Evolutionary conservation across 2,888 invertebrate genomes (phyloP).

Genomic region (Caenorhabditis sp.): DNA sequence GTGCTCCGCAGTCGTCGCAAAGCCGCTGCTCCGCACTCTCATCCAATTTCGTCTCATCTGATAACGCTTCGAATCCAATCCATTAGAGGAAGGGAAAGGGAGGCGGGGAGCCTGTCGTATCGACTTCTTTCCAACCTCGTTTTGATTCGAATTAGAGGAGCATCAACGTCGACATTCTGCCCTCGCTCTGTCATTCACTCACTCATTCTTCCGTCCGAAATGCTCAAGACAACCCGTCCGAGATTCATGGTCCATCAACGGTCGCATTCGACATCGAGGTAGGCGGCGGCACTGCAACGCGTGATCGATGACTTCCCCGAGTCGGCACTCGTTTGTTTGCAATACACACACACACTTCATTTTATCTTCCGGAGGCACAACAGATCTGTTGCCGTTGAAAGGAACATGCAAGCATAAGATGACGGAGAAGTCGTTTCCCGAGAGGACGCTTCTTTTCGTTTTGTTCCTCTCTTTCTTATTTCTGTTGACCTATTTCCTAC

Average conservation of each 20-base stretch:
- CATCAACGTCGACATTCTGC: no score
- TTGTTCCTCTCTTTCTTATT: background rate
- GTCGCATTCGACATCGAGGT: conserved; percentile 46
- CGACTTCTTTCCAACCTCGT: background rate
- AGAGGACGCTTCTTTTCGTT: background rate
- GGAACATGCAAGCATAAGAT: no score
- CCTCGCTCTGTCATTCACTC: background rate
- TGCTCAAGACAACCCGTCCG: conserved; percentile 30
- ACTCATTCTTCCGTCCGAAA: background rate
- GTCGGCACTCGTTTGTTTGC: background rate
- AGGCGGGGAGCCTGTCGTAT: conserved; percentile 8
- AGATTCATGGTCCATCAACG: conserved; percentile 34
- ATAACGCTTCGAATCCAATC: conserved; percentile 43
- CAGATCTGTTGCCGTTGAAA: background rate
- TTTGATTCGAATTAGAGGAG: conserved; percentile 43
- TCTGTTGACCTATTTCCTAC: background rate
- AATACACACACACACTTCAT: background rate
- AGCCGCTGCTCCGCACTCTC: background rate
- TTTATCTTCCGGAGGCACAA: background rate
- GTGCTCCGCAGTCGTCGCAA: no score
- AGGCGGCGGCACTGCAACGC: no score
- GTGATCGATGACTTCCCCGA: conserved; percentile 1
- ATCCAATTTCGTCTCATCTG: conserved; percentile 39
- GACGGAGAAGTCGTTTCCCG: background rate
- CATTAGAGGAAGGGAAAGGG: conserved; percentile 22